Conservation (phyloP, 2,113 vertebrate genomes). For the Asarcornis scutulata region DNA sequence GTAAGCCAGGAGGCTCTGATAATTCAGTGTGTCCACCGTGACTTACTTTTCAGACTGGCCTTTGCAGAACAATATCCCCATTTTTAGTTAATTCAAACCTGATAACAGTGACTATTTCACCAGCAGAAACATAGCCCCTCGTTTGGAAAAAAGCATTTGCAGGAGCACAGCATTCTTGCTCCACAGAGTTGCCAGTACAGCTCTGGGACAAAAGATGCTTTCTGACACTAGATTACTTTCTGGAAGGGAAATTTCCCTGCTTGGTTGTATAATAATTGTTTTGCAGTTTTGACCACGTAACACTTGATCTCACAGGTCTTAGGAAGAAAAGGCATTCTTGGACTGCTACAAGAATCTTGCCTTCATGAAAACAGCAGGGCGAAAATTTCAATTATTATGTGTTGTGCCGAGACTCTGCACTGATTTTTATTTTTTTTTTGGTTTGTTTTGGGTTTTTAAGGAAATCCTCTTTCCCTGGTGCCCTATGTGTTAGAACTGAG, state of each 20-base stretch:
- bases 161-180: not conserved
- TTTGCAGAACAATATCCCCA: not conserved
- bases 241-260: not conserved
- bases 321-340: not conserved
- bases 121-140: not conserved
- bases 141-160: not conserved
- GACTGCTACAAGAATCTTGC: not conserved
- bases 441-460: not conserved
- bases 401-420: not conserved
- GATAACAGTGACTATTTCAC: not conserved
- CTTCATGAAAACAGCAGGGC: not conserved
- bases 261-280: not conserved
- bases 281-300: not conserved
- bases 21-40: fast-evolving
- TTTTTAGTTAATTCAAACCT: constrained; percentile 1
- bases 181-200: not conserved
- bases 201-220: not conserved
- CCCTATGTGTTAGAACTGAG: not conserved
- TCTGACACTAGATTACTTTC: not conserved
- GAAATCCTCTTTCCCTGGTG: not conserved
- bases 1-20: not conserved
- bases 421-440: not conserved
- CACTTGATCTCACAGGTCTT: not conserved
- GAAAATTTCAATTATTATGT: not conserved
- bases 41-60: not conserved